Conservation (phyloP, 53 echinoderm and acorn worm species). For the Hippasteria phrygiana region DNA sequence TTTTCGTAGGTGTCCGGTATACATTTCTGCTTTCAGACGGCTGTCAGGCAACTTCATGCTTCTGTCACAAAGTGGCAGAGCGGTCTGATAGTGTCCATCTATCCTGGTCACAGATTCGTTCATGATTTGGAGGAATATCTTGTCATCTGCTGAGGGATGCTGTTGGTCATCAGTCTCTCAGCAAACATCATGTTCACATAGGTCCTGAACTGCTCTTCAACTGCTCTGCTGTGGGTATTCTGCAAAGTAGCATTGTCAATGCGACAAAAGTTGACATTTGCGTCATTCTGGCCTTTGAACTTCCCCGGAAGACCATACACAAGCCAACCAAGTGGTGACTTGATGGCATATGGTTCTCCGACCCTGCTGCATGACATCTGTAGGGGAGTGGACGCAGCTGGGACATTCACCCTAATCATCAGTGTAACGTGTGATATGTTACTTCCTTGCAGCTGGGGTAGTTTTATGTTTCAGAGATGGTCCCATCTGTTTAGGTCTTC, state of each 20-base stretch:
- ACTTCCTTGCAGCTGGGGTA: slow-evolving; percentile 37
- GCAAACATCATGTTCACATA: slow-evolving; percentile 64
- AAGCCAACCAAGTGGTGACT: slow-evolving; percentile 71
- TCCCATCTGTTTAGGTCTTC: slow-evolving; percentile 65
- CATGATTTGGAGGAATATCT: slow-evolving; percentile 69
- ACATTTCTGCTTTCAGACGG: slow-evolving; percentile 56
- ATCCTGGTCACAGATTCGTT: slow-evolving; percentile 47
- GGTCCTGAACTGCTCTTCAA: slow-evolving; percentile 62
- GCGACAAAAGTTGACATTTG: slow-evolving; percentile 55
- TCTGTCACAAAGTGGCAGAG: slow-evolving; percentile 69
- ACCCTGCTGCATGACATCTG: slow-evolving; percentile 41
- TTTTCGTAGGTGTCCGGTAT: slow-evolving; percentile 23
- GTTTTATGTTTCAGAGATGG: slow-evolving; percentile 55
- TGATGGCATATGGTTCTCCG: slow-evolving; percentile 71
- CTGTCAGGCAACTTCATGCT: slow-evolving; percentile 43
- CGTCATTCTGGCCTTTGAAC: slow-evolving; percentile 12
- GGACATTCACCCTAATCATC: slow-evolving; percentile 72
- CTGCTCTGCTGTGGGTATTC: not conserved
- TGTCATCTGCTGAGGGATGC: slow-evolving; percentile 67
- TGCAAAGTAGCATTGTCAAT: slow-evolving; percentile 27
- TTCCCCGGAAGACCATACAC: slow-evolving; percentile 48
- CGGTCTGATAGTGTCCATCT: slow-evolving; percentile 60
- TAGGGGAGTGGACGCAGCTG: slow-evolving; percentile 61
- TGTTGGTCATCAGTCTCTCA: slow-evolving; percentile 45
- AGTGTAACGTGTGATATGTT: slow-evolving; percentile 60